Evolutionary conservation across 2,113 vertebrate genomes (phyloP), one percentile per base, ranked within the genome.

Genomic region (Lamprologus ornatipinnis): DNA sequence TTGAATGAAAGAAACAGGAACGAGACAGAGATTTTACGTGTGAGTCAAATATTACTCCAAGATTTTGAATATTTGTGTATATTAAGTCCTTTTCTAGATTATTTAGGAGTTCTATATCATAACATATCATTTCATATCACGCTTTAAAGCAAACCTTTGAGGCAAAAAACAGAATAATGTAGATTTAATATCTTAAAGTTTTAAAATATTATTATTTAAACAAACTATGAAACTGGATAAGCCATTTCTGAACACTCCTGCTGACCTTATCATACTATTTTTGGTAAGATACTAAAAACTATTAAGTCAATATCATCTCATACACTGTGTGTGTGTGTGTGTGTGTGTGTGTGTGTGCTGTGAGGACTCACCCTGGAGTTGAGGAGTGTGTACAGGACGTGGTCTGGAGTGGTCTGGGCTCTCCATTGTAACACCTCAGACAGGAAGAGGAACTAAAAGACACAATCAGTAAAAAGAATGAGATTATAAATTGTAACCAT

Each of bases 401-500:
- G 99, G 92, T 99, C 99, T 1, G 99, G 99, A 5, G 98, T 99
- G 83, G 98, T 99, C 96, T 99, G 99, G 0, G 99, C 97, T 95
- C 99, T 95, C 99, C 99, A 99, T 90, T 99, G 99, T 80, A 99
- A 79, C 85, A 99, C 98, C 95, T 99, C 98, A 0, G 99, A 99
- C 90, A 99, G 97, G 95, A 99, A 99, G 83, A 99, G 97, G 97
- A 99, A 99, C 99, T 99, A 86, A 7, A 92, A 86, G 17, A 88
- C 26, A 86, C 55, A 92, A 82, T 40, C 42, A 5, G 35, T 11
- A 9, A 68, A 6, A 23, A 60, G 8, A 35, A 40, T 13, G 19
- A 17, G 37, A 45, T 7, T 45, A 73, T 45, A 31, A 26, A 42
- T 19, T 12, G 47, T 7, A 26, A 73, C 12, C 65, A 23, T 78